phyloP scores from a whole-genome alignment of 1,140 invertebrate species.

The Saxidomus purpurata region DNA sequence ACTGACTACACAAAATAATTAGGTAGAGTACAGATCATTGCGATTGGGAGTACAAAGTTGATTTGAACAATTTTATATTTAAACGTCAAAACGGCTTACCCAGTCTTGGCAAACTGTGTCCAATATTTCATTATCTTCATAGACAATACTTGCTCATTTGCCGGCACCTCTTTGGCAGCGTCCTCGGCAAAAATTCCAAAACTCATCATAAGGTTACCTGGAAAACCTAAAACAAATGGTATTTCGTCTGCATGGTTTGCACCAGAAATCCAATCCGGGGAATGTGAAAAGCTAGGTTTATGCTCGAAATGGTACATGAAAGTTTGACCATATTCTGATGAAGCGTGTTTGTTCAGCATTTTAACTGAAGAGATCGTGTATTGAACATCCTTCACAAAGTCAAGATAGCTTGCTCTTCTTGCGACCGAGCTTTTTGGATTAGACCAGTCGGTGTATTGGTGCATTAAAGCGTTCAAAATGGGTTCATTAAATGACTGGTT shows the following conservation, averaged over 20 bases:
- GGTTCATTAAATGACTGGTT: not conserved
- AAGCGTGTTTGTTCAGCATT: not conserved
- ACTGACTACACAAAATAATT: no score
- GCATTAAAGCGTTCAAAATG: not conserved
- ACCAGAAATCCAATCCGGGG: not conserved
- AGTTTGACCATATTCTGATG: not conserved
- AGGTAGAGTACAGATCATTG: no score
- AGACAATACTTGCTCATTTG: not conserved
- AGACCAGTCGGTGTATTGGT: slow-evolving; percentile 31
- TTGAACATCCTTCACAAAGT: not conserved
- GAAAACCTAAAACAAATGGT: slow-evolving; percentile 11
- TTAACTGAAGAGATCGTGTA: not conserved
- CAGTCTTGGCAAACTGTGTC: slow-evolving; percentile 43
- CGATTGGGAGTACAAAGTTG: no score
- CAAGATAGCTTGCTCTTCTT: not conserved
- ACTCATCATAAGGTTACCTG: not conserved
- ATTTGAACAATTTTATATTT: no score
- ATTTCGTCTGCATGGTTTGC: slow-evolving; percentile 39
- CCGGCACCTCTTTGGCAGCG: not conserved
- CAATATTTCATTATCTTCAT: not conserved
- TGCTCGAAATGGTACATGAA: slow-evolving; percentile 48
- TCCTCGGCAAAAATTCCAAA: not conserved
- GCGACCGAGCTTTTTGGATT: not conserved
- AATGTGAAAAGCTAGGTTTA: not conserved
- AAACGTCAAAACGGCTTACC: not conserved